Base-by-base conservation (phyloP, 2,113 vertebrate genomes). In the Calonectris borealis region DNA sequence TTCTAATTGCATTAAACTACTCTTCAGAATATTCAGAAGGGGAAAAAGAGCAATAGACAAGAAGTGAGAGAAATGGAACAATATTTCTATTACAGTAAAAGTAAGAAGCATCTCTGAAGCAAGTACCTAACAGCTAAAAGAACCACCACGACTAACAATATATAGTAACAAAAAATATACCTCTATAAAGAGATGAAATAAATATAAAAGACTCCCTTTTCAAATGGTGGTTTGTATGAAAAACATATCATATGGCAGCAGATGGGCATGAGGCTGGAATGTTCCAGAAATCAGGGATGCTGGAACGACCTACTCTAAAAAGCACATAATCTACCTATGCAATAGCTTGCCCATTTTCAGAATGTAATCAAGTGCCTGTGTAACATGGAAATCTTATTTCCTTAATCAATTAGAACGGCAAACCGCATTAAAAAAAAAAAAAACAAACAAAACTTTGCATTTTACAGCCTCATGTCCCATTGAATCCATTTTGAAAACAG, bases 281-380 rank as follows among this genome's bases (percentile, higher is more conserved):
- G 26, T 86, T 92, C 61, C 76, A 90, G 58, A 36, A 85, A 86
- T 48, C 6, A 13, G 29, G 32, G 34, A 78, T 27, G 38, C 76
- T 68, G 42, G 81, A 96, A 93, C 73, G 55, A 88, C 62, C 86
- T 55, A 62, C 83, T 86, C 76, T 42, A 92, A 88, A 88, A 85
- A 48, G 69, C 69, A 72, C 38, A 73, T 26, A 83, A 75, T 61
- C 32, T 40, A 87, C 13, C 81, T 69, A 38, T 48, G 27, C 66
- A 89, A 90, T 32, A 80, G 51, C 64, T 62, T 58, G 49, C 31
- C 69, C 19, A 27, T 80, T 83, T 83, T 80, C 85, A 95, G 58
- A 34, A 85, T 80, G 54, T 13, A 68, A 78, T 62, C 27, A 54
- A 83, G 26, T 27, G 32, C 64, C 64, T 46, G 17, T 5, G 1